A percentile compares a stretch with the other conserved stretches of the same genome.
These are phyloP conservation scores for Brachypodius melanocephalos DNA, from an alignment of 2,113 vertebrate species.

Conservation along the genomic window DNA sequence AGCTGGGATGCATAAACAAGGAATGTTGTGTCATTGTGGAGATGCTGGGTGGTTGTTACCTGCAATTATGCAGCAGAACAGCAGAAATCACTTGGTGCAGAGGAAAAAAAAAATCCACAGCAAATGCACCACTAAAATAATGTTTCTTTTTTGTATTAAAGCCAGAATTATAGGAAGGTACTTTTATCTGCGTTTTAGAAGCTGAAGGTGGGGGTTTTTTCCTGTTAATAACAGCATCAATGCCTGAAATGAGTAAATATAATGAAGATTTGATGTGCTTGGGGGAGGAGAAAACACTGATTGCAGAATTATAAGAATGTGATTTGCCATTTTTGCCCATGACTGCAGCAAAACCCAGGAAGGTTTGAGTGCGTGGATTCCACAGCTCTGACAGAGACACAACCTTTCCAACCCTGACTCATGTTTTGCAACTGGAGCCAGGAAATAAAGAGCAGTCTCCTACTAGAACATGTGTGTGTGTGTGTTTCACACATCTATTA, in stretches of 20 bases:
- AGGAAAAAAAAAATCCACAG: neutral
- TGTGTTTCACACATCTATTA: conserved; percentile 61
- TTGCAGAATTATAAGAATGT: neutral
- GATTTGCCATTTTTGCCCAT: neutral
- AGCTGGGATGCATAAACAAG: neutral
- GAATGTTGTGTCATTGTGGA: neutral
- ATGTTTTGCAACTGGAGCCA: conserved; percentile 39
- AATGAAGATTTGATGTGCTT: neutral
- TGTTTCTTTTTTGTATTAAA: neutral
- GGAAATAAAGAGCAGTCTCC: conserved; percentile 51
- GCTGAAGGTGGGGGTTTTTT: neutral
- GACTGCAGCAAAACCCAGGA: neutral
- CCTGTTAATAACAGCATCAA: neutral
- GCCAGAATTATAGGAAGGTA: neutral
- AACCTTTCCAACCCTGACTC: conserved; percentile 42
- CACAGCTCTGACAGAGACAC: conserved; percentile 1
- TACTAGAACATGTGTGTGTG: conserved; percentile 37
- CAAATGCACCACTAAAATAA: neutral
- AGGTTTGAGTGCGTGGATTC: neutral
- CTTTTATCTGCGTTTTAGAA: neutral
- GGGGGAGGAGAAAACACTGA: neutral
- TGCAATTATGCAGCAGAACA: neutral
- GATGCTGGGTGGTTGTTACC: neutral
- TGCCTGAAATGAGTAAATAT: neutral
- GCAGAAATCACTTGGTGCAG: neutral